Base-by-base conservation (phyloP, 2,888 invertebrate species). In the Drosophila nigricruria region DNA sequence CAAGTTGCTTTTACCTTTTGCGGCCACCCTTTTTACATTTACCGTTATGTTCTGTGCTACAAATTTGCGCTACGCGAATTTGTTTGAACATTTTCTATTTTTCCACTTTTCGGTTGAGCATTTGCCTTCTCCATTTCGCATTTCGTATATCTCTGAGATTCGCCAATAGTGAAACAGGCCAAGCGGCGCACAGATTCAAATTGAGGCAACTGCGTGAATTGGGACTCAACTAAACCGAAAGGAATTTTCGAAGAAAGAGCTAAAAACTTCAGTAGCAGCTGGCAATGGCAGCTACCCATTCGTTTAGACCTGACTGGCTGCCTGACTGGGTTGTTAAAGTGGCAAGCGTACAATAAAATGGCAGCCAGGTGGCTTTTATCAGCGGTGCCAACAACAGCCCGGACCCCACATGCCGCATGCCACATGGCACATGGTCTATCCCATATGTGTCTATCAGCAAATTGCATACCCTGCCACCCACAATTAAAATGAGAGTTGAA, bases 1-100 rank as follows among this genome's bases (percentile, higher is more conserved):
- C 70, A 82, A 84, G 82, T 84, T 82, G 88, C 82, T 84, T 82
- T 84, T 84, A 80, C 84, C 84, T 87, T 84, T 84, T 84, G 84
- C 63, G 84, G 84, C 59, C 71, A 87, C 84, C 88, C 88, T 84
- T 84, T 83, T 87, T 73, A 50, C 70, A 67, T 87, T 84, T 76
- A 84, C 88, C 78, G 80, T 82, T 87, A 82, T 75, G 79, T 79
- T 83, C 64, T 71, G 64, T 62, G 69, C 77, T 70, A 78, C 81
- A 77, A 77, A 77, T 79, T 77, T 74, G 76, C 64, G 58, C 70
- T 52, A 49, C 60, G 73, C 68, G 73, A 73, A 69, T 77, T 77
- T 76, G 56, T 56, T 70, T 58, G 43, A 54, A 34, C 30, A 36
- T 63, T 62, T 60, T 57, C 42, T 50, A 14, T 49, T 1, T 38